phyloP scores from a whole-genome alignment of 2,797 vertebrate genomes.

The Gymnopithys bicolor region DNA sequence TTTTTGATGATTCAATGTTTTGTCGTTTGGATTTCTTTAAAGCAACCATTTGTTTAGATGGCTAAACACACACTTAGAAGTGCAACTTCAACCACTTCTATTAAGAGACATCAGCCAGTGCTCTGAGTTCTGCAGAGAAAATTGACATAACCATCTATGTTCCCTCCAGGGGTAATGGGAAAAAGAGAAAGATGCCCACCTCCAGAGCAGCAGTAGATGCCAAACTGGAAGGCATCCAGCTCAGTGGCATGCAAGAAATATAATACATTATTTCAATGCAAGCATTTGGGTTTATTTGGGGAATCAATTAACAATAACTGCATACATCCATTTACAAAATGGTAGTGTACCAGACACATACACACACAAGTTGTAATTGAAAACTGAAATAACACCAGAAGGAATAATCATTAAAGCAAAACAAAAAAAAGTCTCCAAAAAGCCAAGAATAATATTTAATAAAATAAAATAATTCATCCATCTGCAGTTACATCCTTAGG shows the following conservation, averaged over 20 bases:
- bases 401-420: conserved; percentile 73
- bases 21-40: neutral
- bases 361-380: conserved; percentile 72
- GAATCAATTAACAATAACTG: conserved; percentile 77
- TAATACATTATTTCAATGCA: conserved; percentile 67
- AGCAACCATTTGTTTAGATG: neutral
- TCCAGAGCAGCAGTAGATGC: conserved; percentile 14
- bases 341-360: conserved; percentile 64
- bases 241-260: conserved; percentile 67
- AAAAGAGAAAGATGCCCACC: neutral
- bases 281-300: conserved; percentile 67
- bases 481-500: conserved; percentile 71
- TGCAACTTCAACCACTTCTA: neutral
- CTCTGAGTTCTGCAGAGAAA: neutral
- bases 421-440: conserved; percentile 63
- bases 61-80: neutral
- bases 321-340: conserved; percentile 77
- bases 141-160: neutral
- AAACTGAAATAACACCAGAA: conserved; percentile 78
- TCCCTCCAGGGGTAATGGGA: conserved; percentile 18
- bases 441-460: conserved; percentile 78
- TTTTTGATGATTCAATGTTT: neutral
- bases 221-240: conserved; percentile 62
- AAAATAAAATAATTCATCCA: conserved; percentile 76
- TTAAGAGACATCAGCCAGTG: neutral